These are phyloP conservation scores for Heliconius charithonia DNA, from an alignment of 2,888 invertebrate genomes.

Conservation along the genomic window DNA sequence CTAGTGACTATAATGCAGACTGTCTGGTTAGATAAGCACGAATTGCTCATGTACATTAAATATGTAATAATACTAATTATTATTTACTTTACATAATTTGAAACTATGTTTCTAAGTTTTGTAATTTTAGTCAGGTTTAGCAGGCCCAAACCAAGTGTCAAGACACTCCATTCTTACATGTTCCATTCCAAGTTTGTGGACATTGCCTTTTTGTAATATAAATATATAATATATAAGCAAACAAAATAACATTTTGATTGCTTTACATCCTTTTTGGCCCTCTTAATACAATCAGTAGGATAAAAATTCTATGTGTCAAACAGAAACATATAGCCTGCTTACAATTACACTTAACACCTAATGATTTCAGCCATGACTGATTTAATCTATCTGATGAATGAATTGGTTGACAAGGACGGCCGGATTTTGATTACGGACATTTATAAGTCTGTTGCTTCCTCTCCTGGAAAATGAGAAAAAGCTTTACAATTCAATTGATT, in stretches of 20 bases:
- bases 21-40: conserved; percentile 2
- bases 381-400: conserved; percentile 92
- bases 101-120: background rate
- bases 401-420: conserved; percentile 93
- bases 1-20: background rate
- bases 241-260: background rate
- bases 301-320: background rate
- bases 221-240: background rate
- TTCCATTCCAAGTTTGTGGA: too few relatives aligned
- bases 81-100: background rate
- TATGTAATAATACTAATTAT: background rate
- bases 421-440: conserved; percentile 93
- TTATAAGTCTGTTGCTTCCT: conserved; percentile 91
- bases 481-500: conserved; percentile 92
- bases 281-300: background rate
- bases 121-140: background rate
- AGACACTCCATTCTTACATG: background rate
- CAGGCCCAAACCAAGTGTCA: background rate
- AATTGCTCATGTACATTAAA: background rate
- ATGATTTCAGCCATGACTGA: conserved; percentile 91
- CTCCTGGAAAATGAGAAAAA: conserved; percentile 87
- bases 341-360: background rate
- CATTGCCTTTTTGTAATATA: background rate
- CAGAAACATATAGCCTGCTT: background rate
- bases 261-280: background rate